Evolutionary conservation across 1,140 invertebrate genomes (phyloP).

Genomic region (Drosophila suzukii): DNA sequence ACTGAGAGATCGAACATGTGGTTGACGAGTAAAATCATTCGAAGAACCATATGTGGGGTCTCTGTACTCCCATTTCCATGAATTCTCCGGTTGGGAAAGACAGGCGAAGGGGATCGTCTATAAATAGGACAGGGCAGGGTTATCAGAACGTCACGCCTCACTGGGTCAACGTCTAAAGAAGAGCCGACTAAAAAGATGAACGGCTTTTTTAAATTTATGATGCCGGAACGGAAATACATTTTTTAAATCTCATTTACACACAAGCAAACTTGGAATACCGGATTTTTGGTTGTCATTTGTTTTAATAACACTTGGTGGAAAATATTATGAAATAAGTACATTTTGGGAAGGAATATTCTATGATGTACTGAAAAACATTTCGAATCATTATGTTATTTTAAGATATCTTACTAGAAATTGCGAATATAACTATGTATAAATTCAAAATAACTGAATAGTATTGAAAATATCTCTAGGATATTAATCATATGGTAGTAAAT

Average conservation of each 20-base stretch:
- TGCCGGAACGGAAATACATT: slow-evolving; percentile 12
- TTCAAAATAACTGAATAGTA: no score
- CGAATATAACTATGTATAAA: no score
- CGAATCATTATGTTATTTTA: neutral
- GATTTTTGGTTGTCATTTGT: neutral
- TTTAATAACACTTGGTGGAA: neutral
- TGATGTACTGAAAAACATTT: neutral
- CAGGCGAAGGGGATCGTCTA: slow-evolving; percentile 37
- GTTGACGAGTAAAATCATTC: slow-evolving; percentile 56
- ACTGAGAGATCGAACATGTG: slow-evolving; percentile 66
- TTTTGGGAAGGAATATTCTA: no score
- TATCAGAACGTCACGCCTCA: slow-evolving; percentile 76
- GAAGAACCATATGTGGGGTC: slow-evolving; percentile 57
- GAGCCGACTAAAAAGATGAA: slow-evolving; percentile 26
- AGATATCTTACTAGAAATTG: no score
- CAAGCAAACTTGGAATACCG: neutral
- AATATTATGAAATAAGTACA: neutral
- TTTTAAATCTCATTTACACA: neutral
- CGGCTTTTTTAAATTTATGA: slow-evolving; percentile 39
- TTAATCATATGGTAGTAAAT: no score
- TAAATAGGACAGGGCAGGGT: slow-evolving; percentile 74
- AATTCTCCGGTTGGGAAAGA: slow-evolving; percentile 3
- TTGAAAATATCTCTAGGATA: no score
- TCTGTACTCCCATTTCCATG: slow-evolving; percentile 16
- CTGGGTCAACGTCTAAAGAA: slow-evolving; percentile 66